Percentiles rank a stretch among this genome's conserved stretches.
Evolutionary conservation across 2,113 vertebrate genomes (phyloP).

Genomic region (Eurystomus gularis): DNA sequence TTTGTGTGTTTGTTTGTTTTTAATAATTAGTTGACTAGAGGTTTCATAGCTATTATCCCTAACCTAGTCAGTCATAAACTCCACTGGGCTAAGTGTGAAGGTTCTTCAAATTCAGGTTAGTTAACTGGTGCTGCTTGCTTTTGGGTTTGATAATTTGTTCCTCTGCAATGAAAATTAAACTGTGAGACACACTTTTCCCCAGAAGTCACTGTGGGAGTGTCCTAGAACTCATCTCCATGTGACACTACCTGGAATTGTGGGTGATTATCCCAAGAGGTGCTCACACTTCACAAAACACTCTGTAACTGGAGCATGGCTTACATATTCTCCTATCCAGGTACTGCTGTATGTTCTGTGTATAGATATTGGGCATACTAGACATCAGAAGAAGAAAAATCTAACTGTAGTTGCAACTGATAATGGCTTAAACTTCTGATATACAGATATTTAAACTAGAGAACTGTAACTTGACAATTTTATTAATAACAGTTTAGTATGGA

Average conservation of each 20-base stretch:
- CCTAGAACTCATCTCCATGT: neutral
- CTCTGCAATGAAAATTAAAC: slow-evolving; percentile 3
- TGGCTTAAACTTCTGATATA: neutral
- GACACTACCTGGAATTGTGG: neutral
- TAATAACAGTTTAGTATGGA: neutral
- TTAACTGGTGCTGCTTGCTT: neutral
- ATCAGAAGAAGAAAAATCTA: no score
- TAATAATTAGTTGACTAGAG: neutral
- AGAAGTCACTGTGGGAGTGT: slow-evolving; percentile 3
- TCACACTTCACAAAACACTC: rapidly evolving
- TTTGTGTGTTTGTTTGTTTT: neutral
- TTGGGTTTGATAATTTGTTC: neutral
- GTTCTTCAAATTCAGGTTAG: slow-evolving; percentile 30
- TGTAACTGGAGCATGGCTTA: neutral
- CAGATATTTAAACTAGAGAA: neutral
- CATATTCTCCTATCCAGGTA: rapidly evolving
- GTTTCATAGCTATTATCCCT: neutral
- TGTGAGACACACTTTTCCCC: neutral
- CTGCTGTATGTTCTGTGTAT: neutral
- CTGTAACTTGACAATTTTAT: neutral
- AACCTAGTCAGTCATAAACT: neutral
- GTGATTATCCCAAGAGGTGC: neutral
- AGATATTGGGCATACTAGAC: rapidly evolving
- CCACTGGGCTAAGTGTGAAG: neutral
- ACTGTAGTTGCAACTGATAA: neutral